These are phyloP conservation scores for Hedychridium roseum DNA, from an alignment of 2,888 invertebrate genomes.

Conservation along the genomic window DNA sequence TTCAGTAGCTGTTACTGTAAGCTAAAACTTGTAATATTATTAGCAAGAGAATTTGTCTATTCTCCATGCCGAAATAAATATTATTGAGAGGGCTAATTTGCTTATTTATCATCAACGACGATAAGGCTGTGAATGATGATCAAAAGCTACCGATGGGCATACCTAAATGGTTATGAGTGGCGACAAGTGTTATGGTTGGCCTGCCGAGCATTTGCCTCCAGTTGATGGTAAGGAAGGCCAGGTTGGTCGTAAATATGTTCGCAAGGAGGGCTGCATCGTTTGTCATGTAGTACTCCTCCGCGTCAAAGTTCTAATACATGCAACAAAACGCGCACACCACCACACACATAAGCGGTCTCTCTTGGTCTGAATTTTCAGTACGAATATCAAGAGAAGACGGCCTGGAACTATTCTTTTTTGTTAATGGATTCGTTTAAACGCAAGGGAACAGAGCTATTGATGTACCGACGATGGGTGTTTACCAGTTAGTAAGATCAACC, in stretches of 20 bases:
- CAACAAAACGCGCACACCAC: constrained; percentile 57
- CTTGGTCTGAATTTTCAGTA: constrained; percentile 8
- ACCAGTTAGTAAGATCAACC: background rate
- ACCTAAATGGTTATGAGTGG: constrained; percentile 86
- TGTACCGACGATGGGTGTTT: too few species aligned
- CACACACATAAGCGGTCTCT: constrained; percentile 37
- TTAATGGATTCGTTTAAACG: background rate
- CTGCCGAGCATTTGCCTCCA: constrained; percentile 98
- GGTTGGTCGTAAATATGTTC: constrained; percentile 92
- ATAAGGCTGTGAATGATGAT: constrained; percentile 20
- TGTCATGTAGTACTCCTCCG: constrained; percentile 95
- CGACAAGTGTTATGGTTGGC: constrained; percentile 91
- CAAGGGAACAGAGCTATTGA: too few species aligned
- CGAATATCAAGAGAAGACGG: constrained; percentile 18
- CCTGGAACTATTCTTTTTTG: constrained; percentile 7
- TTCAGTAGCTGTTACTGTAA: too few species aligned
- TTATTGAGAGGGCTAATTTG: too few species aligned
- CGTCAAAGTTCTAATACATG: constrained; percentile 82
- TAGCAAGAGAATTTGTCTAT: too few species aligned
- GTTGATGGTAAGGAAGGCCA: constrained; percentile 94
- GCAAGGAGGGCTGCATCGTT: constrained; percentile 94
- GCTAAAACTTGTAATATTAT: too few species aligned
- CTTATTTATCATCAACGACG: too few species aligned
- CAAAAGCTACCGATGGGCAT: constrained; percentile 59
- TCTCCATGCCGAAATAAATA: too few species aligned